Conservation (phyloP, 2,113 vertebrate species). For the Tychaedon coryphoeus region DNA sequence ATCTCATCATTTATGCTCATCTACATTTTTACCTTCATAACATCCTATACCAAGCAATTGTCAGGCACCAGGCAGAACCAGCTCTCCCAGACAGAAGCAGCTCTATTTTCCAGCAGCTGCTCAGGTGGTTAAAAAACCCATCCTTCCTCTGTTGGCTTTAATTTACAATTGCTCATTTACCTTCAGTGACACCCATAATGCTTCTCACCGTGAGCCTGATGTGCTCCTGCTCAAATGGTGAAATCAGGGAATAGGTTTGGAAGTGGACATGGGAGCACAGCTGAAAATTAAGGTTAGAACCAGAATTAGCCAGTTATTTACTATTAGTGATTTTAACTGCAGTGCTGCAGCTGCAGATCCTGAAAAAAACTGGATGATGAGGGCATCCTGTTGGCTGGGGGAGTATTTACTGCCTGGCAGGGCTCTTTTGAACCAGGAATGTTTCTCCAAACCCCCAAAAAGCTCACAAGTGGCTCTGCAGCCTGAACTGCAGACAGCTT, state of each 20-base stretch:
- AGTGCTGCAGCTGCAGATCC: not conserved
- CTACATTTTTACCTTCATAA: not conserved
- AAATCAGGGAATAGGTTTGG: not conserved
- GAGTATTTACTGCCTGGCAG: fast-evolving
- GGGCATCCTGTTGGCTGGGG: not conserved
- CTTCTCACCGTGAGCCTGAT: not conserved
- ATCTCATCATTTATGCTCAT: not conserved
- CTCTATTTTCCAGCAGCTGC: not conserved
- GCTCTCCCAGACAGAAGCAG: not conserved
- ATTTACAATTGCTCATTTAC: not conserved
- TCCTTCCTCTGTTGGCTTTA: not conserved
- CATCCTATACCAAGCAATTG: not conserved
- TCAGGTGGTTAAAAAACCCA: not conserved
- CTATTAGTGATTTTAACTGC: not conserved
- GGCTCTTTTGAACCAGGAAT: not conserved
- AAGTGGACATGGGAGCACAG: not conserved
- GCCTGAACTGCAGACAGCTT: not conserved
- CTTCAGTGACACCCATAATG: not conserved
- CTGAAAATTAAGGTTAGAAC: not conserved
- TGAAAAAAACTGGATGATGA: fast-evolving
- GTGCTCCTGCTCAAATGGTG: not conserved
- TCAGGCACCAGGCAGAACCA: not conserved
- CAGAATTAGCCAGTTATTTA: not conserved
- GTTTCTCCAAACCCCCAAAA: not conserved
- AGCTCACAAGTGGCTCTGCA: not conserved